phyloP scores from a whole-genome alignment of 2,113 vertebrate genomes.

The Rhea americana region DNA sequence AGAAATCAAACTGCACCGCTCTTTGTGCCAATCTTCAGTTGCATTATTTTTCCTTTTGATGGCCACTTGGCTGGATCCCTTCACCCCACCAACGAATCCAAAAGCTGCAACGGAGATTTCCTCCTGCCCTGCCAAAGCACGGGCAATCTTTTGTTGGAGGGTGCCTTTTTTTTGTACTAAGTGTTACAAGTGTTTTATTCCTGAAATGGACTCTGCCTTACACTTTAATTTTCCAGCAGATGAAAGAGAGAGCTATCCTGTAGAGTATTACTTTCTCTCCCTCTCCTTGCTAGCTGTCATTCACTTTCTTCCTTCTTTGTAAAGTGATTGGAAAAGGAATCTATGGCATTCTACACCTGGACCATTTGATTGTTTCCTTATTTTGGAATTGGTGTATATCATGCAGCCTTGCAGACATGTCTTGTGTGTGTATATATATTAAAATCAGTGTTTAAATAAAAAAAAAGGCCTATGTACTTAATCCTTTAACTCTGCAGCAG shows the following conservation, averaged over 20 bases:
- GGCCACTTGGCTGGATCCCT: slow-evolving; percentile 3
- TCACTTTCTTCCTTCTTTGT: slow-evolving; percentile 64
- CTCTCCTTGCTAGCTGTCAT: slow-evolving; percentile 66
- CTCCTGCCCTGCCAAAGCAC: not conserved
- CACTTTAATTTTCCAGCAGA: slow-evolving; percentile 52
- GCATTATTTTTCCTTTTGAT: not conserved
- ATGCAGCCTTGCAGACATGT: slow-evolving; percentile 85
- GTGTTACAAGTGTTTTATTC: slow-evolving; percentile 57
- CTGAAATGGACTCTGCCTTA: slow-evolving; percentile 60
- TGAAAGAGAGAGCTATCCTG: slow-evolving; percentile 60
- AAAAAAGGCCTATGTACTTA: slow-evolving; percentile 85
- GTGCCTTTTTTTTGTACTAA: slow-evolving; percentile 72
- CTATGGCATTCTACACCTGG: slow-evolving; percentile 79
- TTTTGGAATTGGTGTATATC: slow-evolving; percentile 86
- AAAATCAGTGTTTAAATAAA: slow-evolving; percentile 83
- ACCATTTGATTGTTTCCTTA: slow-evolving; percentile 85
- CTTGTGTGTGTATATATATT: slow-evolving; percentile 87
- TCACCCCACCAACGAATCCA: slow-evolving; percentile 41
- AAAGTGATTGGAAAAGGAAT: slow-evolving; percentile 71
- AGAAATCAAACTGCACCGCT: not conserved
- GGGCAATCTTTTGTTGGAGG: slow-evolving; percentile 45
- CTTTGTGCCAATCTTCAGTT: slow-evolving; percentile 57
- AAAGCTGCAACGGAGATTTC: slow-evolving; percentile 22
- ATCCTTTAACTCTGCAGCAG: slow-evolving; percentile 83
- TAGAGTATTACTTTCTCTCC: slow-evolving; percentile 42